phyloP scores from a whole-genome alignment of 2,797 vertebrate genomes.

The Periparus ater region DNA sequence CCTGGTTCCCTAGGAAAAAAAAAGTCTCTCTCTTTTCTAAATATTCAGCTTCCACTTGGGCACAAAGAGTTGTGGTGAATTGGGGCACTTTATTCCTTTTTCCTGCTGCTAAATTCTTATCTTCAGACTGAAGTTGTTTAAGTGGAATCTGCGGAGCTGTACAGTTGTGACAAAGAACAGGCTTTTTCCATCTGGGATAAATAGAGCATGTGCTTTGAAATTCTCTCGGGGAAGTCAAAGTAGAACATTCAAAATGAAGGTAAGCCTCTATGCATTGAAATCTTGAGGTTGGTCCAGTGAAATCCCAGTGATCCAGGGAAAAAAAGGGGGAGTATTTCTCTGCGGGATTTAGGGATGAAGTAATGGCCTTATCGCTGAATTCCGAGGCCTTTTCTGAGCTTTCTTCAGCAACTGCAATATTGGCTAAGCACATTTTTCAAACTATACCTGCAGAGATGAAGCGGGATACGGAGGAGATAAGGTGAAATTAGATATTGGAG shows the following conservation, averaged over 20 bases:
- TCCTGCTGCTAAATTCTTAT: neutral
- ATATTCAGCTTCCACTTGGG: neutral
- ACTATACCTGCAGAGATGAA: neutral
- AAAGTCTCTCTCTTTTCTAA: neutral
- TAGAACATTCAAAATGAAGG: neutral
- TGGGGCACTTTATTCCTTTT: neutral
- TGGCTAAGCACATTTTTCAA: neutral
- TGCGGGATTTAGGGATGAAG: neutral
- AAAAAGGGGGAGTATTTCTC: neutral
- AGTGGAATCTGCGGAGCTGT: neutral
- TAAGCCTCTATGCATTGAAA: neutral
- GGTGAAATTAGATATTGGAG: neutral
- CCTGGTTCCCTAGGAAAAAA: neutral
- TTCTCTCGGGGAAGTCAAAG: neutral
- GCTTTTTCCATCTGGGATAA: slow-evolving; percentile 26
- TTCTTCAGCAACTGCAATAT: neutral
- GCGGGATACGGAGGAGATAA: slow-evolving; percentile 18
- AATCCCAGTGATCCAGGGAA: neutral
- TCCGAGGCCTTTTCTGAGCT: neutral
- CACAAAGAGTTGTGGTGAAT: neutral
- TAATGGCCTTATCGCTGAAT: neutral
- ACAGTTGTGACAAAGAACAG: neutral
- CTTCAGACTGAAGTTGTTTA: neutral
- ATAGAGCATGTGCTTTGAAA: neutral
- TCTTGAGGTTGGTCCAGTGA: neutral